phyloP scores from a whole-genome alignment of 2,888 invertebrate genomes.

The Thumatha senex region DNA sequence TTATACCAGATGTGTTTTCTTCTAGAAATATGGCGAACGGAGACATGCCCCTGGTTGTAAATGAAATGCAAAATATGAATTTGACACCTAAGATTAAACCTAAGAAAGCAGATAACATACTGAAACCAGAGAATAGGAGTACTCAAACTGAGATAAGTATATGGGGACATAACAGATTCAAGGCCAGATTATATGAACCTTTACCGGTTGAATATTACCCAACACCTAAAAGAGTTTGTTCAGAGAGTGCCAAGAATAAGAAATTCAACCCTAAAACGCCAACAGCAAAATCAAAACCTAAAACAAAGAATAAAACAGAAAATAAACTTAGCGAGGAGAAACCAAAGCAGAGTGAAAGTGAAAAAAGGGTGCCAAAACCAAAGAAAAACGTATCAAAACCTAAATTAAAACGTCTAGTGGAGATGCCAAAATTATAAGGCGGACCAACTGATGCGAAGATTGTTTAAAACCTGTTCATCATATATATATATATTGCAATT shows the following conservation, averaged over 20 bases:
- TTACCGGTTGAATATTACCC: neutral
- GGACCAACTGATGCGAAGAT: no score
- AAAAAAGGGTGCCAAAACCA: neutral
- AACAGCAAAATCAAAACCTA: neutral
- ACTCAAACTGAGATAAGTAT: slow-evolving; percentile 5
- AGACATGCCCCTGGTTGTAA: neutral
- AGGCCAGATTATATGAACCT: neutral
- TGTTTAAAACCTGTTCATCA: no score
- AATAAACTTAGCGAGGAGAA: neutral
- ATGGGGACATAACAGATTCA: neutral
- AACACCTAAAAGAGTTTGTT: neutral
- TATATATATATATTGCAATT: no score
- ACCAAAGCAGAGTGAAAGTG: neutral
- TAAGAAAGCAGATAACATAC: neutral
- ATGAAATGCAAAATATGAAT: neutral
- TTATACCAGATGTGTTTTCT: no score
- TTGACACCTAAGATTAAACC: neutral
- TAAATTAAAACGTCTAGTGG: neutral
- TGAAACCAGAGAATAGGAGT: slow-evolving; percentile 1
- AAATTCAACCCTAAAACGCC: neutral
- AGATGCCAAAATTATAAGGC: no score
- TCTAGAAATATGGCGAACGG: neutral
- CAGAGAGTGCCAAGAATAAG: neutral
- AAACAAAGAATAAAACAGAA: neutral
- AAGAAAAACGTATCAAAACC: neutral